These are phyloP conservation scores for Sialia sialis DNA, from an alignment of 2,113 vertebrate species.

Conservation along the genomic window DNA sequence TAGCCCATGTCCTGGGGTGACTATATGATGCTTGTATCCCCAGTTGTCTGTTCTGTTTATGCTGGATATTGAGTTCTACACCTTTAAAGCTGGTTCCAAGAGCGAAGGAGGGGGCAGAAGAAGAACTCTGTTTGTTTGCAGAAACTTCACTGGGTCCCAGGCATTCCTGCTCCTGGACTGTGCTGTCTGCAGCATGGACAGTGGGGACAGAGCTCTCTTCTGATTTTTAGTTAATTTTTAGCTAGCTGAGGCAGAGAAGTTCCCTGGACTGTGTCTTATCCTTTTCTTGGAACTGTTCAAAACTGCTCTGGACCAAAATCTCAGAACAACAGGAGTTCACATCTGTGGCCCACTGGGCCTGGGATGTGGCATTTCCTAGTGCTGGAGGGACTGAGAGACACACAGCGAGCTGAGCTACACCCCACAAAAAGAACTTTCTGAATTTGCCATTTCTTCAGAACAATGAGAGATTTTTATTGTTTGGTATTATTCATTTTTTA, in stretches of 20 bases:
- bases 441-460: background rate
- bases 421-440: background rate
- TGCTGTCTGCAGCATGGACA: background rate
- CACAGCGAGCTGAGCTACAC: background rate
- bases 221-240: background rate
- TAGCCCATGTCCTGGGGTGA: background rate
- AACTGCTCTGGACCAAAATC: background rate
- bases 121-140: accelerated
- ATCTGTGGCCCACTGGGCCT: background rate
- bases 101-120: accelerated
- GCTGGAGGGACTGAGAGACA: too few relatives aligned
- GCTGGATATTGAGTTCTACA: background rate
- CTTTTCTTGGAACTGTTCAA: background rate
- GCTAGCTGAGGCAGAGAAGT: background rate
- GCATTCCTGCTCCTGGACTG: background rate
- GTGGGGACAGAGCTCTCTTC: background rate
- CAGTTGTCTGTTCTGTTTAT: accelerated
- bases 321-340: background rate
- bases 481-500: background rate
- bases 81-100: background rate
- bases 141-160: background rate
- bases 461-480: background rate
- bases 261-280: background rate
- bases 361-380: background rate
- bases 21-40: background rate